A percentile compares a stretch with the other conserved stretches of the same genome.
phyloP scores from a whole-genome alignment of 2,113 vertebrate genomes.

The Mustela lutreola region DNA sequence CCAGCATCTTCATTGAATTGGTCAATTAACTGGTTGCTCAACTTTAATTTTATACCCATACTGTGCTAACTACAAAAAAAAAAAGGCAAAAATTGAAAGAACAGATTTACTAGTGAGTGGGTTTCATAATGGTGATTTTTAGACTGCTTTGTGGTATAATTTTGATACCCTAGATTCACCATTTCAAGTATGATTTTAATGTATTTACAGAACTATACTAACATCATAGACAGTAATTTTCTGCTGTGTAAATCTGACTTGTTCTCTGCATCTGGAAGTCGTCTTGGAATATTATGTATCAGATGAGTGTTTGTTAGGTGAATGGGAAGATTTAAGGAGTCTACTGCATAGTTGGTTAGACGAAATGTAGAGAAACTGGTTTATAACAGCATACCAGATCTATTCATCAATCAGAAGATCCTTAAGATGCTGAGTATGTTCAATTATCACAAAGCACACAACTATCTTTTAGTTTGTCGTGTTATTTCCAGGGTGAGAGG shows the following conservation, averaged over 20 bases:
- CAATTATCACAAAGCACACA: too few relatives aligned
- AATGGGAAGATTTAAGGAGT: slow-evolving; percentile 14
- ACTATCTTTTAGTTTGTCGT: too few relatives aligned
- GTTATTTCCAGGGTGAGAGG: too few relatives aligned
- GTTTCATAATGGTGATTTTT: background rate
- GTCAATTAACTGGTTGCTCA: background rate
- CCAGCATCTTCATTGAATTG: background rate
- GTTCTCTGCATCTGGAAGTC: background rate
- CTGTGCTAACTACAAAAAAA: background rate
- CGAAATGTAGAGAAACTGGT: background rate
- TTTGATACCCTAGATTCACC: background rate
- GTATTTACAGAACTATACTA: background rate
- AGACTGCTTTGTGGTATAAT: background rate
- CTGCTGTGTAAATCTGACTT: slow-evolving; percentile 24
- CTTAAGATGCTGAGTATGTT: background rate
- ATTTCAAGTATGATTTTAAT: background rate
- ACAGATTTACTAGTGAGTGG: background rate
- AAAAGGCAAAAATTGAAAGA: background rate
- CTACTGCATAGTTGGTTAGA: background rate
- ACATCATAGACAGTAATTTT: background rate
- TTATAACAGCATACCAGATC: background rate
- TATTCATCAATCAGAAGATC: background rate
- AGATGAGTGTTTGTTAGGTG: background rate
- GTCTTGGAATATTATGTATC: background rate
- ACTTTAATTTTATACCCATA: background rate